A percentile compares a stretch with the other conserved stretches of the same genome.
Conservation (phyloP, 2,888 invertebrate genomes). For the Prosopocoilus inquinatus region DNA sequence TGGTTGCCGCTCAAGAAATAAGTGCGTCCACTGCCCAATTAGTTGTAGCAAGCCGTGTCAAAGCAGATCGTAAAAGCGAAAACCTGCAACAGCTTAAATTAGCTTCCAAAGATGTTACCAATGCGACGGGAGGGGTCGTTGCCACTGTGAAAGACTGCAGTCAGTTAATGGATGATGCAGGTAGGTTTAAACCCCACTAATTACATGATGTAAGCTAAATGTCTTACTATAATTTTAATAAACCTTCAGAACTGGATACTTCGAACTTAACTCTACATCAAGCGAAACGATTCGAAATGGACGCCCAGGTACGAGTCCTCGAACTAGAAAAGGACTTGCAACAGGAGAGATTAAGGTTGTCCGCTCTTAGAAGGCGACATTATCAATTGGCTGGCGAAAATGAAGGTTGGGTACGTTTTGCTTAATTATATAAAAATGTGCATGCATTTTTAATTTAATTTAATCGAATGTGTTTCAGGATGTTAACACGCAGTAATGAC, state of each 20-base stretch:
- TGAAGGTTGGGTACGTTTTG: constrained; percentile 46
- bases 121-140: constrained; percentile 85
- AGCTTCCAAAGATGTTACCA: constrained; percentile 87
- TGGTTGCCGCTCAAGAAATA: constrained; percentile 96
- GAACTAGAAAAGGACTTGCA: constrained; percentile 90
- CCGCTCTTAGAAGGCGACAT: constrained; percentile 86
- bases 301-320: constrained; percentile 90
- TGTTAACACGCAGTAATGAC: constrained; percentile 12
- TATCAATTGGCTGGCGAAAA: constrained; percentile 78
- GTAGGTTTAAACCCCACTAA: constrained; percentile 46
- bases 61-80: constrained; percentile 81
- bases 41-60: constrained; percentile 94
- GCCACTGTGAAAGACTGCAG: constrained; percentile 91
- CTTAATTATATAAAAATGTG: constrained; percentile 1
- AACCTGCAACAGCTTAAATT: constrained; percentile 77
- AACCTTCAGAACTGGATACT: constrained; percentile 75
- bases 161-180: constrained; percentile 79
- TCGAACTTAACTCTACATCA: constrained; percentile 87
- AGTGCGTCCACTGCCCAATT: constrained; percentile 95
- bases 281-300: constrained; percentile 95
- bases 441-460: constrained; percentile 7
- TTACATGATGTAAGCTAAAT: background rate
- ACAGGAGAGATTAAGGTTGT: constrained; percentile 80
- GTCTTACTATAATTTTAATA: background rate
- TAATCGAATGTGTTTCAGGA: constrained; percentile 15